Percentiles rank a stretch among this genome's conserved stretches.
Conservation (phyloP, 2,797 vertebrate species). For the Anisognathus igniventris region DNA sequence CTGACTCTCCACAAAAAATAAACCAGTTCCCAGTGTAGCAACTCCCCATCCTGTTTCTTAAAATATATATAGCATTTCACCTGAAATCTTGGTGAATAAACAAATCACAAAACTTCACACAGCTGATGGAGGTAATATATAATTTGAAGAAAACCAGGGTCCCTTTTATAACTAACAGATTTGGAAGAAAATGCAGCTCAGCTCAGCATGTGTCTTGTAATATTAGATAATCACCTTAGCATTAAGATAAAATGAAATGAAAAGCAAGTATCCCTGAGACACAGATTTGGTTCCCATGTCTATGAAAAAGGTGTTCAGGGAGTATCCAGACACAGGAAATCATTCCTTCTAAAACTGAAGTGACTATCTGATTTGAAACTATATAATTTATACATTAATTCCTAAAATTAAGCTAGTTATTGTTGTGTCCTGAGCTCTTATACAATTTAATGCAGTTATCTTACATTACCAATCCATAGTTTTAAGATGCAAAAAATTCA, state of each 20-base stretch:
- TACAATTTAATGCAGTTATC: background rate
- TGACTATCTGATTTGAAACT: background rate
- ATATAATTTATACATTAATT: background rate
- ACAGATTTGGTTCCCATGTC: background rate
- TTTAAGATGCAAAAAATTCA: background rate
- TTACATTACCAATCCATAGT: background rate
- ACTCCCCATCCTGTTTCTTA: background rate
- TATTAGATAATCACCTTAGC: background rate
- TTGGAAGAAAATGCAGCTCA: background rate
- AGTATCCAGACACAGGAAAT: background rate
- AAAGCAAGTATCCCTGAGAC: background rate
- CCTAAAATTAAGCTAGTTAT: background rate
- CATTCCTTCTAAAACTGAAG: background rate
- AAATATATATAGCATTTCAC: background rate
- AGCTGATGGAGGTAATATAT: background rate
- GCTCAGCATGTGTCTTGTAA: background rate
- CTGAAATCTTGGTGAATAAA: background rate
- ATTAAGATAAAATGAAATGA: background rate
- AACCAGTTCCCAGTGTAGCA: background rate
- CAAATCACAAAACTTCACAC: background rate
- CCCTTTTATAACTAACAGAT: background rate
- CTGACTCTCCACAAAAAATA: rapidly evolving
- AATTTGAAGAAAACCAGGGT: background rate
- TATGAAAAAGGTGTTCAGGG: background rate
- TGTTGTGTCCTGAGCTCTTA: background rate